Conservation (phyloP, 2,113 vertebrate species). For the Sinocyclocheilus maitianheensis region DNA sequence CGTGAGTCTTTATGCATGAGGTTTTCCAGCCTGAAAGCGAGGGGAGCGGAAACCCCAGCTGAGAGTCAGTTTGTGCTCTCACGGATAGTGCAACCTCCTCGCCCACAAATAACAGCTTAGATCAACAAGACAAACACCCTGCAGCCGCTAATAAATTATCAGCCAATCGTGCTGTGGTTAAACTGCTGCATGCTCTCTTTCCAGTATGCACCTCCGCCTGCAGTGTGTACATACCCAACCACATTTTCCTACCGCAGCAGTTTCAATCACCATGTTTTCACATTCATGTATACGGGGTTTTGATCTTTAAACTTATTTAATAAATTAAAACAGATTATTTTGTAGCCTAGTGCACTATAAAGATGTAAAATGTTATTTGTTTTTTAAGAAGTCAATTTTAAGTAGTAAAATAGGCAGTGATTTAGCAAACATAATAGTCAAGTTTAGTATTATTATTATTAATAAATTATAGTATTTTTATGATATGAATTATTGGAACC, state of each 20-base stretch:
- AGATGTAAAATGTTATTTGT: background rate
- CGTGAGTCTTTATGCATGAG: background rate
- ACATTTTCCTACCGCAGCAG: slow-evolving; percentile 40
- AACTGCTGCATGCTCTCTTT: slow-evolving; percentile 34
- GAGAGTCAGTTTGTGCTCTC: slow-evolving; percentile 12
- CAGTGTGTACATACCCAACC: slow-evolving; percentile 31
- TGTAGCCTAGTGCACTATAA: background rate
- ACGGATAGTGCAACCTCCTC: background rate
- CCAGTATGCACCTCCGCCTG: slow-evolving; percentile 30
- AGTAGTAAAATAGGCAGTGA: background rate
- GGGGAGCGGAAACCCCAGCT: slow-evolving; percentile 24
- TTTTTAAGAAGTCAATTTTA: background rate
- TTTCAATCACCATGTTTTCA: slow-evolving; percentile 15
- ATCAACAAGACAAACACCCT: slow-evolving; percentile 21
- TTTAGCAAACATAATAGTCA: background rate
- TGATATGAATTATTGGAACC: background rate
- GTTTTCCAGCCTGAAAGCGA: background rate
- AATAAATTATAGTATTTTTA: background rate
- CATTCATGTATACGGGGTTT: background rate
- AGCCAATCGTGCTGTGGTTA: slow-evolving; percentile 33
- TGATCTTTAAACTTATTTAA: background rate
- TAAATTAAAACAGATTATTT: background rate
- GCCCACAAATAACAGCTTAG: slow-evolving; percentile 31
- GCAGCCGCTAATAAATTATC: slow-evolving; percentile 44
- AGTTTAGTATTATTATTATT: background rate